phyloP scores from a whole-genome alignment of 2,888 invertebrate species.

The Orthosia cruda region DNA sequence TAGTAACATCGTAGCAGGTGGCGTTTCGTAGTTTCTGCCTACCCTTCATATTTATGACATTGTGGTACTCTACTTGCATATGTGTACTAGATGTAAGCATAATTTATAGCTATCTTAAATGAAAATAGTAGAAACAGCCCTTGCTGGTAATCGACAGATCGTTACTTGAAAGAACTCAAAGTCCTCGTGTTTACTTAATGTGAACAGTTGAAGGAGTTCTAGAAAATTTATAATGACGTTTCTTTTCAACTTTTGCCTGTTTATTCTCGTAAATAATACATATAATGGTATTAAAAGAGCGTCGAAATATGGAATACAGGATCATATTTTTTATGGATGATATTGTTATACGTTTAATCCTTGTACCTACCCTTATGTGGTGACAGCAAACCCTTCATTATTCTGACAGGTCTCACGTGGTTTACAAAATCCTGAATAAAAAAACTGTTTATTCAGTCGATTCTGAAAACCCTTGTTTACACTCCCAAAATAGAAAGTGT shows the following conservation, averaged over 20 bases:
- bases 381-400: background rate
- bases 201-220: conserved; percentile 24
- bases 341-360: background rate
- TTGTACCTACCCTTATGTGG: too few species aligned
- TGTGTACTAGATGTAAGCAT: too few species aligned
- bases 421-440: background rate
- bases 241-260: conserved; percentile 17
- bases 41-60: too few species aligned
- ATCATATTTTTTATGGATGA: background rate
- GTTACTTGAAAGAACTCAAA: background rate
- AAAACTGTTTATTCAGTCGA: background rate
- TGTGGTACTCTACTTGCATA: too few species aligned
- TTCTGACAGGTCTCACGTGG: background rate
- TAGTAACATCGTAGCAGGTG: too few species aligned
- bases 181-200: conserved; percentile 5
- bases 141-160: background rate
- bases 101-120: too few species aligned
- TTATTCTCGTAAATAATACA: conserved; percentile 11
- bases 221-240: conserved; percentile 18
- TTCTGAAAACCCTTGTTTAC: background rate
- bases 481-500: background rate
- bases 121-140: background rate
- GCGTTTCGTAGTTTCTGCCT: too few species aligned
- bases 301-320: background rate
- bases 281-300: background rate